Evolutionary conservation across 2,113 vertebrate genomes (phyloP), one percentile per base, ranked within the genome.

Genomic region (Cnemophilus loriae): DNA sequence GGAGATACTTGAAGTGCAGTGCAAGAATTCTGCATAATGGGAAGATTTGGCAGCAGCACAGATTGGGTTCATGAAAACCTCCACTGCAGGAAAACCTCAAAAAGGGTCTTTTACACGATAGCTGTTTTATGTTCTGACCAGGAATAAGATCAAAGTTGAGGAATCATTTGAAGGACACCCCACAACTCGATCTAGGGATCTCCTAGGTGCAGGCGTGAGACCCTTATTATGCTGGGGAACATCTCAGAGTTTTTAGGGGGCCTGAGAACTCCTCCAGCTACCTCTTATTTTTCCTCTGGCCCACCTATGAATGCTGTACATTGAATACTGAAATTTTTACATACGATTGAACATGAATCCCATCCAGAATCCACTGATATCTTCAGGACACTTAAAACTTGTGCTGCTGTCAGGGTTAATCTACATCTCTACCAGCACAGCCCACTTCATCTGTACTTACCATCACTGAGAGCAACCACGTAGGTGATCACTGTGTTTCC

Each of bases 281-380:
- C 76, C 26, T 22, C 4, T 33, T 67, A 12, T 10, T 49, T 90
- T 61, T n/a, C 14, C 15, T 53, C 19, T 81, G 21, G 7, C 35
- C n/a, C 18, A 13, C 15, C 33, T 63, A 9, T 52, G n/a, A 46
- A 46, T 30, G 8, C n/a, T 63, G 18, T 41, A 15, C 42, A 7
- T 3, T 19, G n/a, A 81, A 60, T 56, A 37, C 6, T 55, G n/a
- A 67, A 10, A 4, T 52, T 93, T 67, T 73, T 80, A 17, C 10
- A 1, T 59, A 10, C 0, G 0, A 10, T 13, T 60, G 22, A 47
- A 23, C 7, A 1, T 15, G 21, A 41, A 35, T 56, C 27, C 30
- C 20, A 6, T n/a, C 10, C 56, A 83, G 64, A 88, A 68, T 64
- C 57, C 27, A 8, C 33, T 53, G 35, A 35, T 75, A 30, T 39